phyloP scores from a whole-genome alignment of 2,888 invertebrate genomes.

The Clunio marinus region DNA sequence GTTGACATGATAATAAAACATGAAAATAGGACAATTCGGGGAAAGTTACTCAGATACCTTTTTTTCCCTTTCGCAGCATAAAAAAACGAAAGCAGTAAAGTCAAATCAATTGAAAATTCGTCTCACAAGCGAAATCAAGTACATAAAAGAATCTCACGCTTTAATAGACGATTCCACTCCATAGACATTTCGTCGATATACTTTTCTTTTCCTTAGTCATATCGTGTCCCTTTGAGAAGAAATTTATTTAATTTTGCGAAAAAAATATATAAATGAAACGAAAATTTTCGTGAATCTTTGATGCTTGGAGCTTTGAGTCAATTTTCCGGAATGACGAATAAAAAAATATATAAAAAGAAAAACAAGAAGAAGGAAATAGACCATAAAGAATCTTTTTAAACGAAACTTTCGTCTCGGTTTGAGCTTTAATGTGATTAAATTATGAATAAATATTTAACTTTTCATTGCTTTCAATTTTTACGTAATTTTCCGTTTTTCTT shows the following conservation, averaged over 20 bases:
- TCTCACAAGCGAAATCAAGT: constrained; percentile 12
- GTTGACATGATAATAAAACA: no score
- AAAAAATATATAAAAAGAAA: background rate
- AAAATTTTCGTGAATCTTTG: background rate
- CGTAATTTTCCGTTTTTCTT: background rate
- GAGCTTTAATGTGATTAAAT: constrained; percentile 20
- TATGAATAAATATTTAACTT: background rate
- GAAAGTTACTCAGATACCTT: no score
- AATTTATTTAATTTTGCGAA: constrained; percentile 12
- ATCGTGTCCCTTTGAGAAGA: no score
- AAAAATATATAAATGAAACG: background rate
- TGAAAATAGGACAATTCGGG: no score
- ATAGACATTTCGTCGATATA: constrained; percentile 1
- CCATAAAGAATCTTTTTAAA: constrained; percentile 8
- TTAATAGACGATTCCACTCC: background rate
- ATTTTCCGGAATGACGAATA: background rate
- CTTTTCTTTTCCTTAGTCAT: no score
- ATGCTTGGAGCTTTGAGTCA: constrained; percentile 16
- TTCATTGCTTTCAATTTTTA: background rate
- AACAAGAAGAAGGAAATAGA: background rate
- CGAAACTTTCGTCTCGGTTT: background rate
- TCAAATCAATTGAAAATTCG: constrained; percentile 9
- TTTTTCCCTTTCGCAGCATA: no score
- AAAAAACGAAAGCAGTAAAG: background rate
- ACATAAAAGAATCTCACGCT: constrained; percentile 11